A percentile compares a stretch with the other conserved stretches of the same genome.
phyloP scores from a whole-genome alignment of 1,140 invertebrate species.

The Drosophila kanapiae region DNA sequence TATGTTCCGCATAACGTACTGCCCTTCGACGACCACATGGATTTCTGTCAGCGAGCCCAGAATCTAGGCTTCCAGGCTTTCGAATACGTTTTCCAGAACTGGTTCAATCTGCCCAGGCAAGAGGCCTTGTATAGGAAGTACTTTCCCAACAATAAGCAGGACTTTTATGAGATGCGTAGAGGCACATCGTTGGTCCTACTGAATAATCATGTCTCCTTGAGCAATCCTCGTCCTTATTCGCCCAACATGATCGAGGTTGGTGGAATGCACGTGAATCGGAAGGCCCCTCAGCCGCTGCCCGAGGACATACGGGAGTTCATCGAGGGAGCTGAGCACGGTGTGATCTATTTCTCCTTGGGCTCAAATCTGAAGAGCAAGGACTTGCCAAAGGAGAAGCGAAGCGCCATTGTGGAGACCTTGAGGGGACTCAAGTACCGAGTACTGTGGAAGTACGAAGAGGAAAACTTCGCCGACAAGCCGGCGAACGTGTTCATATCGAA shows the following conservation, averaged over 20 bases:
- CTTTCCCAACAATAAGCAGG: slow-evolving; percentile 68
- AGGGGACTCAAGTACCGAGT: slow-evolving; percentile 87
- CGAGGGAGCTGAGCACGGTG: slow-evolving; percentile 87
- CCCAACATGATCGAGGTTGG: slow-evolving; percentile 87
- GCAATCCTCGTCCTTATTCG: slow-evolving; percentile 85
- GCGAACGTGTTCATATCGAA: slow-evolving; percentile 88
- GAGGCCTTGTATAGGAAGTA: slow-evolving; percentile 81
- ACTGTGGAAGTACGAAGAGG: slow-evolving; percentile 90
- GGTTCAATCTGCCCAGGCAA: slow-evolving; percentile 67
- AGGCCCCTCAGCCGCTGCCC: slow-evolving; percentile 76
- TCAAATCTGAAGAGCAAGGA: slow-evolving; percentile 87
- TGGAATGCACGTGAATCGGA: slow-evolving; percentile 86
- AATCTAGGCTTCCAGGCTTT: slow-evolving; percentile 74
- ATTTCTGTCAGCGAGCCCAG: slow-evolving; percentile 80
- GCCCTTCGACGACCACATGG: slow-evolving; percentile 82
- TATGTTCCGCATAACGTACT: slow-evolving; percentile 82
- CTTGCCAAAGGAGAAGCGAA: slow-evolving; percentile 86
- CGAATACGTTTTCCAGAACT: slow-evolving; percentile 42
- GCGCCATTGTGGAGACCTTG: slow-evolving; percentile 87
- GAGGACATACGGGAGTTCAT: slow-evolving; percentile 86
- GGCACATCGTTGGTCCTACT: slow-evolving; percentile 86
- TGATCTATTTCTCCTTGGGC: slow-evolving; percentile 88
- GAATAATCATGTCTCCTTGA: slow-evolving; percentile 87
- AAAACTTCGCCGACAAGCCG: slow-evolving; percentile 86
- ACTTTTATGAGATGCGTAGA: slow-evolving; percentile 72